Evolutionary conservation across 2,888 invertebrate genomes (phyloP), one percentile per base, ranked within the genome.

Genomic region (Uropetala carovei): DNA sequence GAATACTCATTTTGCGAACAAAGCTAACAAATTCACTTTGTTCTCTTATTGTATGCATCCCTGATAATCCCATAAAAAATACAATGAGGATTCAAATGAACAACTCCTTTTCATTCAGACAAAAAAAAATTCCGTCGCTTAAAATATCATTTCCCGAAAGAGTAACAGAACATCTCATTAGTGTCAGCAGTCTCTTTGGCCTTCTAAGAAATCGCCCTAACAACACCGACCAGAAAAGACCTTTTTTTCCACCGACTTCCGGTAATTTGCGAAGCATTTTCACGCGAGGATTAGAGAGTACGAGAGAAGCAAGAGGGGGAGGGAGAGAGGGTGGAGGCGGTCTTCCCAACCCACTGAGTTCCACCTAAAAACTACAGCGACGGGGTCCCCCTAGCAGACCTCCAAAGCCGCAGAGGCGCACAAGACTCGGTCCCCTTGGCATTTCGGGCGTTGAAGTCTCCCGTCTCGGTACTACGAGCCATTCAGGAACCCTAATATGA

Each of bases 211-310:
- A 89, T 89, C 89, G 43, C 89, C 64, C 64, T 16, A 8, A 60
- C 86, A 13, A n/a, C 60, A 22, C 27, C 59, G 27, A 9, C 16
- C 64, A 10, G 43, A 30, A 68, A 89, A 27, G 9, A 27, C 14
- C 86, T 30, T 59, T 59, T 82, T 82, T 59, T 60, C 86, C 86
- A 22, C 18, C 85, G 86, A 68, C 89, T 68, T 89, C 89, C 86
- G 86, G 86, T 86, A 86, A 86, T 86, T 86, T 86, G 86, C 86
- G 86, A 18, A 86, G 86, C 86, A 86, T 86, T 86, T 86, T 86
- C 86, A 86, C 86, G 86, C 86, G 59, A 60, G 60, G 86, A 86
- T 86, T 60, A 86, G 27, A 60, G 59, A n/a, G 86, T 56, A 43
- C 14, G 83, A 43, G 43, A 83, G 43, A 43, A 22, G 81, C 27